Conservation (phyloP, 2,888 invertebrate species). For the Standfussiana lucernea region DNA sequence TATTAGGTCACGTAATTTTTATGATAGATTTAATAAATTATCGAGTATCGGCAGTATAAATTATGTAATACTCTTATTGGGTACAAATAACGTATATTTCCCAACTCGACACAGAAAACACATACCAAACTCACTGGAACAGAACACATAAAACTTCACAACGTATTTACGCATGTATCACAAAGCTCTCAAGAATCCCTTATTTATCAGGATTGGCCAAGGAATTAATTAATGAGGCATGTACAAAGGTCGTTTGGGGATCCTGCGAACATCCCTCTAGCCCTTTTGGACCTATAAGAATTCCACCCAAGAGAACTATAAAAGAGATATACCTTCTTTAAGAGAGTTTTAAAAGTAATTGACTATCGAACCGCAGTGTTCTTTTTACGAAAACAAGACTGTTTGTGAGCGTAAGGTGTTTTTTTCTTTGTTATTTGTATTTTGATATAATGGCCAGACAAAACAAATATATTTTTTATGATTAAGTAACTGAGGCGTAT, state of each 20-base stretch:
- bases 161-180: slow-evolving; percentile 55
- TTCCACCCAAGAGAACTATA: slow-evolving; percentile 73
- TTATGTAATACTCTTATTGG: neutral
- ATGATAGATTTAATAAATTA: too few relatives aligned
- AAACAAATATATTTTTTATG: slow-evolving; percentile 3
- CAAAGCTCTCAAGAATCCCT: slow-evolving; percentile 61
- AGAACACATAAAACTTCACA: slow-evolving; percentile 45
- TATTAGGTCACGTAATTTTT: neutral
- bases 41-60: neutral
- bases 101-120: neutral
- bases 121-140: slow-evolving; percentile 25
- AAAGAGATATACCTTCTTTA: slow-evolving; percentile 71
- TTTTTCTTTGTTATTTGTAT: neutral
- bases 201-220: slow-evolving; percentile 80
- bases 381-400: slow-evolving; percentile 36
- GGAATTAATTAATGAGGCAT: slow-evolving; percentile 83
- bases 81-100: neutral
- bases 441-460: neutral
- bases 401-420: neutral
- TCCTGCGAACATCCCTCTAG: slow-evolving; percentile 63
- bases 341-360: slow-evolving; percentile 79
- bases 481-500: neutral
- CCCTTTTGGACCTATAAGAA: slow-evolving; percentile 70
- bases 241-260: slow-evolving; percentile 76
- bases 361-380: slow-evolving; percentile 71